Evolutionary conservation across 2,888 invertebrate genomes (phyloP).

Genomic region (Epinotia nisella): DNA sequence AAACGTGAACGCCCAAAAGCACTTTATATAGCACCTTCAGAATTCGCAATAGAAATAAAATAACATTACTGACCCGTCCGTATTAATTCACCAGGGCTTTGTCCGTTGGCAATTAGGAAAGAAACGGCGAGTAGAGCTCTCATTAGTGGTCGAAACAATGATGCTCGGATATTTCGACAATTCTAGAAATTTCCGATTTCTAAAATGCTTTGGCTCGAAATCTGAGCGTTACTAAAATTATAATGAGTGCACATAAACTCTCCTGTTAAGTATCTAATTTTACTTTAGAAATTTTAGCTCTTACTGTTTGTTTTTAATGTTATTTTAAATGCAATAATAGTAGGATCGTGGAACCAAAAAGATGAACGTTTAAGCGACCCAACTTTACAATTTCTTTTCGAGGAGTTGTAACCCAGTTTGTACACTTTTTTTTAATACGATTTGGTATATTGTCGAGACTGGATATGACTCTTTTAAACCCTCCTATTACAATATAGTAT

Average conservation of each 20-base stretch:
- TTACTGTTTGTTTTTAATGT: no score
- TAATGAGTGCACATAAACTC: neutral
- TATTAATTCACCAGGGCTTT: conserved; percentile 22
- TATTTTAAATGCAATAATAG: no score
- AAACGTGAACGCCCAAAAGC: neutral
- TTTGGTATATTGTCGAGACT: no score
- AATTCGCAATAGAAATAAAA: conserved; percentile 30
- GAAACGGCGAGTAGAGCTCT: conserved; percentile 27
- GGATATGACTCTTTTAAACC: no score
- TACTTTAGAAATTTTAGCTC: neutral
- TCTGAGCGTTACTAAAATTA: neutral
- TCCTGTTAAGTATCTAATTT: neutral
- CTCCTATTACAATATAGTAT: no score
- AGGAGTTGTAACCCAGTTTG: no score
- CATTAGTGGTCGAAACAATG: conserved; percentile 31
- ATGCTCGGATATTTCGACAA: neutral
- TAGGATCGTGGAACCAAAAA: no score
- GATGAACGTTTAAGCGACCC: no score
- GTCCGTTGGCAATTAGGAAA: conserved; percentile 33
- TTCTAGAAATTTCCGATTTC: neutral
- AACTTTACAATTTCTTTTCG: no score
- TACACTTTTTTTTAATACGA: no score
- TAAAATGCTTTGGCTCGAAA: neutral
- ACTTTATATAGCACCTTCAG: conserved; percentile 9
- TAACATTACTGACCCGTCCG: conserved; percentile 21